Percentiles rank a stretch among this genome's conserved stretches.
These are phyloP conservation scores for Drosophila pruinosa DNA, from an alignment of 1,140 invertebrate genomes.

Conservation along the genomic window DNA sequence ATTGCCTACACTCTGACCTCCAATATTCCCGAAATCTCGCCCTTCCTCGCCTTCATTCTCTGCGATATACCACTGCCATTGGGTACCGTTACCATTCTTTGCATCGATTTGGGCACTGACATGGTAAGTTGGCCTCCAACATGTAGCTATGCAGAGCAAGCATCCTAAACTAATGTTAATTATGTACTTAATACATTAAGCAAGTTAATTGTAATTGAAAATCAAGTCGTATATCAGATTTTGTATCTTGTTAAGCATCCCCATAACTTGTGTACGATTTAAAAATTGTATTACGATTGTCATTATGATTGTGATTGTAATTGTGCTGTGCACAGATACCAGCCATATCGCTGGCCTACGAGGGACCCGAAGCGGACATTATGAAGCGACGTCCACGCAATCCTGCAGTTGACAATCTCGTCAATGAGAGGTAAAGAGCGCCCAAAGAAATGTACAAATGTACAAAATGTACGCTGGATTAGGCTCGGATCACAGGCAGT, in stretches of 20 bases:
- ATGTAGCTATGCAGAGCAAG: not conserved
- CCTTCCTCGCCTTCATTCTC: slow-evolving; percentile 99
- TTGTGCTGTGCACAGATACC: slow-evolving; percentile 88
- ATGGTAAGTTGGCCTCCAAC: slow-evolving; percentile 90
- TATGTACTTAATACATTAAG: slow-evolving; percentile 50
- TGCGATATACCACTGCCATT: slow-evolving; percentile 98
- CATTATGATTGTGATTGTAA: slow-evolving; percentile 11
- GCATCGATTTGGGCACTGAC: slow-evolving; percentile 99
- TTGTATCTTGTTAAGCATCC: slow-evolving; percentile 50
- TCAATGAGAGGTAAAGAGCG: slow-evolving; percentile 93
- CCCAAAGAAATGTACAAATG: not conserved
- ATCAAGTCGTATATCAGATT: slow-evolving; percentile 24
- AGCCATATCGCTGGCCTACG: slow-evolving; percentile 99
- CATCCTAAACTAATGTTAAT: slow-evolving; percentile 26
- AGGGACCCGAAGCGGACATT: slow-evolving; percentile 98
- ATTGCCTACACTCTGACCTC: slow-evolving; percentile 99
- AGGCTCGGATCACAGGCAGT: slow-evolving; percentile 6
- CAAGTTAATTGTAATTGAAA: slow-evolving; percentile 59
- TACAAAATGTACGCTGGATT: slow-evolving; percentile 5
- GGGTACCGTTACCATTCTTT: slow-evolving; percentile 99
- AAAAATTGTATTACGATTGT: slow-evolving; percentile 34
- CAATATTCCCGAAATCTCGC: slow-evolving; percentile 99
- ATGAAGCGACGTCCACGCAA: slow-evolving; percentile 99
- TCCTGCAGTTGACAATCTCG: slow-evolving; percentile 97
- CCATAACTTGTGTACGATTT: slow-evolving; percentile 32